Base-by-base conservation (phyloP, 2,113 vertebrate genomes). In the Monarcha castaneiventris region DNA sequence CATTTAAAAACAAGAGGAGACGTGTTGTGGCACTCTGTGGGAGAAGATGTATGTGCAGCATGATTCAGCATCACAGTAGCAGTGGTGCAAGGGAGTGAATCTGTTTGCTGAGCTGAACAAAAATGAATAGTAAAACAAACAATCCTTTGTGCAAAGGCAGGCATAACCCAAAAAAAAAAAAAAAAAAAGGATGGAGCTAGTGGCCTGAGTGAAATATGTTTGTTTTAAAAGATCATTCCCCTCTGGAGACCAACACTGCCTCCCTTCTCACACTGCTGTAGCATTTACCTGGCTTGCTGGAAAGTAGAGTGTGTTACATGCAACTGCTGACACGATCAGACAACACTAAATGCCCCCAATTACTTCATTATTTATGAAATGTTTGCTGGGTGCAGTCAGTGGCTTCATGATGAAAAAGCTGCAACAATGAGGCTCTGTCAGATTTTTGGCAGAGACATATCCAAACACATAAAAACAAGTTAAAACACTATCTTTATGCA, bases 381-480 rank as follows among this genome's bases (percentile, higher is more conserved):
- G 9, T 68, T 97, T 89, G 27, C 74, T 85, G 79, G 75, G 63
- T 93, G 73, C 51, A 97, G 91, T 92, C 89, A 97, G 78, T 88
- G 89, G 90, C 91, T 96, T 96, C 61, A 72, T 32, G 89, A 94
- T 94, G 93, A 96, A 96, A 97, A 97, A 93, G 67, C 46, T 94
- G 94, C 93, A 96, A 94, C 94, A 96, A 97, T 93, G 83, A 96
- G 90, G 93, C 87, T 84, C 94, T 97, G 95, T 97, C 97, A 97
- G 95, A 75, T 97, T 98, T 97, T 96, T 98, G 98, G 97, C 98
- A 98, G 85, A 95, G 73, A 77, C 48, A 88, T 85, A 96, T 93
- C 91, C 87, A 97, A 98, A 98, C 97, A 98, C 95, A 97, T 93
- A 97, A 97, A 98, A 98, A 97, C 97, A 98, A 95, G 93, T 96